Evolutionary conservation across 2,888 invertebrate species (phyloP).

Genomic region (Bombylius discolor): DNA sequence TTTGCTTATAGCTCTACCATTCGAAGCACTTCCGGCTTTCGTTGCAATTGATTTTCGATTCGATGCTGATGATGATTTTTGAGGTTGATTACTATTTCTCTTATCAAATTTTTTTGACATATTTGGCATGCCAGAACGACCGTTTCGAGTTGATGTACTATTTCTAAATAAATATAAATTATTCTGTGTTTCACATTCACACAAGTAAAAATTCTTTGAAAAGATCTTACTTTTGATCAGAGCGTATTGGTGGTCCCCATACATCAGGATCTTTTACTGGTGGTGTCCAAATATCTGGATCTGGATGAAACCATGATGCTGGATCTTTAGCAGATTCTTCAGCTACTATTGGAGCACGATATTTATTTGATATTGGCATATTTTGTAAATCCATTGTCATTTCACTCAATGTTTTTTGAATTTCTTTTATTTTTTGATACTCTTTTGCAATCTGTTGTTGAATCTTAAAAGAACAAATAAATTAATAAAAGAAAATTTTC

Average conservation of each 20-base stretch:
- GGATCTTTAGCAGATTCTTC: slow-evolving; percentile 28
- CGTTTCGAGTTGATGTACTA: not conserved
- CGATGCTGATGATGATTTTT: not conserved
- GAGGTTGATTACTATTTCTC: not conserved
- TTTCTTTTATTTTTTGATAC: slow-evolving; percentile 77
- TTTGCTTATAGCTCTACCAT: slow-evolving; percentile 13
- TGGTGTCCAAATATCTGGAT: slow-evolving; percentile 69
- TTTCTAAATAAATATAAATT: not conserved
- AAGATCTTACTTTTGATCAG: slow-evolving; percentile 51
- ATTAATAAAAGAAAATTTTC: too few species aligned
- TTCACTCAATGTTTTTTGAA: slow-evolving; percentile 33
- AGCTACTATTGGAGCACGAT: slow-evolving; percentile 16
- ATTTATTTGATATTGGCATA: slow-evolving; percentile 38
- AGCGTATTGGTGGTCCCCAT: slow-evolving; percentile 77
- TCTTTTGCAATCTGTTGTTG: slow-evolving; percentile 80
- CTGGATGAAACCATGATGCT: slow-evolving; percentile 46
- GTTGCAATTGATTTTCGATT: not conserved
- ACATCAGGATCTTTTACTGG: slow-evolving; percentile 62
- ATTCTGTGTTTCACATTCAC: too few species aligned
- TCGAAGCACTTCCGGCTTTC: not conserved
- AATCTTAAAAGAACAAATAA: slow-evolving; percentile 44
- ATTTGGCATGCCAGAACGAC: slow-evolving; percentile 13
- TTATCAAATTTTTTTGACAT: slow-evolving; percentile 7
- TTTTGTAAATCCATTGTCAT: slow-evolving; percentile 35
- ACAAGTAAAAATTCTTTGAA: too few species aligned